These are phyloP conservation scores for Desmophyllum pertusum DNA, from an alignment of 92 coral and sea anemone genomes.

Conservation along the genomic window DNA sequence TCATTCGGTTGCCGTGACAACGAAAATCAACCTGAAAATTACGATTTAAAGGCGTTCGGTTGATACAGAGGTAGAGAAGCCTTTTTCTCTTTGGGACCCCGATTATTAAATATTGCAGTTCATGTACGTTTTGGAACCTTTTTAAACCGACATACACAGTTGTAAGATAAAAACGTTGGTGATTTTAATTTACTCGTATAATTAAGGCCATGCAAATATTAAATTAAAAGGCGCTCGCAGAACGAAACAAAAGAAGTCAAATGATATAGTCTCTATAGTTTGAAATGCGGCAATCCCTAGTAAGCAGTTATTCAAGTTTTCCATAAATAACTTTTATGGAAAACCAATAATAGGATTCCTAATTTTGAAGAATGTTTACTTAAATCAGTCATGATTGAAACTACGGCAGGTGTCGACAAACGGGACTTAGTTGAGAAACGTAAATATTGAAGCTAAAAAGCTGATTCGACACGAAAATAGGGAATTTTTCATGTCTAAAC, in stretches of 20 bases:
- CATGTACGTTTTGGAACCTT: background rate
- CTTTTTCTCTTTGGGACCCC: background rate
- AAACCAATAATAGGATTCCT: background rate
- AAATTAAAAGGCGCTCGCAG: background rate
- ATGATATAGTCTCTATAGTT: background rate
- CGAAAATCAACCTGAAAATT: background rate
- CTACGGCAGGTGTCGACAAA: background rate
- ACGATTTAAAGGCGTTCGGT: background rate
- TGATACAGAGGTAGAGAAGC: background rate
- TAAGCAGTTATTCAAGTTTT: background rate
- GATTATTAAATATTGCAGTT: background rate
- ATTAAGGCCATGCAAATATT: background rate
- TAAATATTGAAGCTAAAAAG: background rate
- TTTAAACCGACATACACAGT: background rate
- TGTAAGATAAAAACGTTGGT: background rate
- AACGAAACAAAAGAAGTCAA: background rate
- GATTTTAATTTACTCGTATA: background rate
- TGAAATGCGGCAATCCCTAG: background rate
- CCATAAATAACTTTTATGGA: constrained; percentile 5
- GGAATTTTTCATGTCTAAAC: background rate
- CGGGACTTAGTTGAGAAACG: background rate
- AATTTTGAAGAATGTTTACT: constrained; percentile 22
- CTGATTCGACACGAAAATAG: background rate
- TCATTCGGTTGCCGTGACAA: background rate
- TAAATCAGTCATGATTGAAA: background rate